A percentile compares a stretch with the other conserved stretches of the same genome.
These are phyloP conservation scores for Drosophila persimilis DNA, from an alignment of 1,140 invertebrate genomes.

Conservation along the genomic window DNA sequence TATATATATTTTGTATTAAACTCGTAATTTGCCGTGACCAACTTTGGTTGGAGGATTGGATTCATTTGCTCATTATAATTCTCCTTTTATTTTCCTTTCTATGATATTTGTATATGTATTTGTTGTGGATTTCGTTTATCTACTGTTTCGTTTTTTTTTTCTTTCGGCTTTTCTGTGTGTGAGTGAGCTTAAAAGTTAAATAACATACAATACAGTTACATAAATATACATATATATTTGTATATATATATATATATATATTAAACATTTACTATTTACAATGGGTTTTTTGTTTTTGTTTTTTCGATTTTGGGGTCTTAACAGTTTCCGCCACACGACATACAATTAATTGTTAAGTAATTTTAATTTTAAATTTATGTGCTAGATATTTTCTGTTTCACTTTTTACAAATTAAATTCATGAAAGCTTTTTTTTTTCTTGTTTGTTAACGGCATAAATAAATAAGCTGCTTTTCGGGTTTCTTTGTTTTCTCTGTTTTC, in stretches of 20 bases:
- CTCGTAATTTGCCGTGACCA: slow-evolving; percentile 43
- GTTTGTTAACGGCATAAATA: slow-evolving; percentile 65
- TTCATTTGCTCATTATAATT: slow-evolving; percentile 15
- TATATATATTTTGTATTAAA: slow-evolving; percentile 38
- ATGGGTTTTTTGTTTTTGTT: slow-evolving; percentile 1
- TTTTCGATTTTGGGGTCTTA: slow-evolving; percentile 8
- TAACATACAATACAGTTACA: slow-evolving; percentile 75
- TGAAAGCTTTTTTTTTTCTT: slow-evolving; percentile 60
- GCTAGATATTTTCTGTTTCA: slow-evolving; percentile 45
- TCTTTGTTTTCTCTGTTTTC: slow-evolving; percentile 9
- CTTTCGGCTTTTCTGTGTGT: slow-evolving; percentile 7
- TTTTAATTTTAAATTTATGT: slow-evolving; percentile 27
- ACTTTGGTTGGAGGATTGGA: slow-evolving; percentile 22
- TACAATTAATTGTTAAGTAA: slow-evolving; percentile 15
- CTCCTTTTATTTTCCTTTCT: slow-evolving; percentile 34
- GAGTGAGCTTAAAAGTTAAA: slow-evolving; percentile 68
- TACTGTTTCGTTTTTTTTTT: slow-evolving; percentile 15
- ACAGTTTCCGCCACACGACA: slow-evolving; percentile 9
- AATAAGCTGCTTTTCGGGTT: slow-evolving; percentile 48
- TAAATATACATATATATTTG: slow-evolving; percentile 51
- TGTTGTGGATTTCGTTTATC: background rate
- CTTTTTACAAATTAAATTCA: slow-evolving; percentile 74
- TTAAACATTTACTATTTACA: slow-evolving; percentile 74
- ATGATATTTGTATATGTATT: slow-evolving; percentile 2
- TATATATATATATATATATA: slow-evolving; percentile 55